Conservation (phyloP, 1,140 invertebrate species). For the Anastrepha ludens region DNA sequence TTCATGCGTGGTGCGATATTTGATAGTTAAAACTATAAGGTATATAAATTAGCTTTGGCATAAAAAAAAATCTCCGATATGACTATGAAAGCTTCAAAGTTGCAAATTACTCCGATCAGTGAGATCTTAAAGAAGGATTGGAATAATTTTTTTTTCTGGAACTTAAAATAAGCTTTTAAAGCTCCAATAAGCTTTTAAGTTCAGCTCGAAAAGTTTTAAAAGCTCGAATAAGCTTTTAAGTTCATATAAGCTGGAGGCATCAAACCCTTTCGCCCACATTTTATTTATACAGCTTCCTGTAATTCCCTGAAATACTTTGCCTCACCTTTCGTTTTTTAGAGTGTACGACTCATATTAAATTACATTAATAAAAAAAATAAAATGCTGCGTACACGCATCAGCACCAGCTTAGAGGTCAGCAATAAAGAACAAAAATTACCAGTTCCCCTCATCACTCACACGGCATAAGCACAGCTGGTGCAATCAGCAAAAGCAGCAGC, state of each 20-base stretch:
- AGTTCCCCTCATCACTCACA: not conserved
- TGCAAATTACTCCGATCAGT: too few relatives aligned
- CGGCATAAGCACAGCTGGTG: conserved; percentile 7
- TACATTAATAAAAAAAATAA: conserved; percentile 42
- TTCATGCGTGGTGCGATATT: too few relatives aligned
- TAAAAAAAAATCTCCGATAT: too few relatives aligned
- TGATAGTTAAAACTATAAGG: too few relatives aligned
- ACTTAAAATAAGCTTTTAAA: too few relatives aligned
- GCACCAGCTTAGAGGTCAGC: conserved; percentile 29
- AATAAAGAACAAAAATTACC: conserved; percentile 42
- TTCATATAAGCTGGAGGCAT: not conserved
- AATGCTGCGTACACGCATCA: conserved; percentile 41
- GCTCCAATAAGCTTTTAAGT: not conserved
- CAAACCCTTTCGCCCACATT: not conserved
- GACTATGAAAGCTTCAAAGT: too few relatives aligned
- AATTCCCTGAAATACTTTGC: too few relatives aligned
- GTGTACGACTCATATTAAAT: conserved; percentile 31
- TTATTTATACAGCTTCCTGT: too few relatives aligned
- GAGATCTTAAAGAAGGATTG: too few relatives aligned
- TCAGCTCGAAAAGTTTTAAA: not conserved
- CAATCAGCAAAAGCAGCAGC: not conserved
- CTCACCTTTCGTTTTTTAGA: not conserved
- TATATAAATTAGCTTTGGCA: too few relatives aligned
- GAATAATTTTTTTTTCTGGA: too few relatives aligned
- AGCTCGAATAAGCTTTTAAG: not conserved